These are phyloP conservation scores for Anoplopoma fimbria DNA, from an alignment of 2,113 vertebrate genomes.

Conservation along the genomic window DNA sequence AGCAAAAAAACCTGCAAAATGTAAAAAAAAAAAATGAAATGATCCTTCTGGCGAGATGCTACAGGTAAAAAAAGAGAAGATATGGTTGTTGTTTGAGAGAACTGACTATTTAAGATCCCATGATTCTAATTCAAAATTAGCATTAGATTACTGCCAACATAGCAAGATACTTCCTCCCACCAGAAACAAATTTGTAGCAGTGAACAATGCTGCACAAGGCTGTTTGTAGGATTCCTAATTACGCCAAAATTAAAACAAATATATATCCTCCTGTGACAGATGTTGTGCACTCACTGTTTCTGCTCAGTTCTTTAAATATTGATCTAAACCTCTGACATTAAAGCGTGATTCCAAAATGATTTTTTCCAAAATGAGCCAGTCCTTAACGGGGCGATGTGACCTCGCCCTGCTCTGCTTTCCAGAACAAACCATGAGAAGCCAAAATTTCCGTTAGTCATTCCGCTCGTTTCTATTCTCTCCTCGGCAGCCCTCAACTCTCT, in stretches of 20 bases:
- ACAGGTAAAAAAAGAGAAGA: no score
- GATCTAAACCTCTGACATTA: conserved; percentile 48
- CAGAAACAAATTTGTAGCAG: neutral
- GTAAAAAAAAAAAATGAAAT: no score
- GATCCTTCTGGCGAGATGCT: no score
- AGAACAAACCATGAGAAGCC: neutral
- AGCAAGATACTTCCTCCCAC: neutral
- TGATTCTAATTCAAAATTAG: neutral
- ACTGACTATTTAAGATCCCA: conserved; percentile 12
- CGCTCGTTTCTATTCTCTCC: conserved; percentile 40
- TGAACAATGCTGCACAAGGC: neutral
- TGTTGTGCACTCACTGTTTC: no score
- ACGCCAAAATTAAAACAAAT: conserved; percentile 1
- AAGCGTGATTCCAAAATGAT: conserved; percentile 45
- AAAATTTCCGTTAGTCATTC: conserved; percentile 44
- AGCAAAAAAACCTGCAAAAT: neutral
- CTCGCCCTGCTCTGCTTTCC: conserved; percentile 24
- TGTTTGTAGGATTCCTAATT: neutral
- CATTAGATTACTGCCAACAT: conserved; percentile 10
- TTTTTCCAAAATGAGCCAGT: conserved; percentile 36
- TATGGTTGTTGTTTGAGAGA: neutral
- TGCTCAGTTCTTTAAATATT: conserved; percentile 53
- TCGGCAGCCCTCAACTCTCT: conserved; percentile 21
- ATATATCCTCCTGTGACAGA: conserved; percentile 1
- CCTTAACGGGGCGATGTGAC: conserved; percentile 16